Percentiles rank a stretch among this genome's conserved stretches.
These are phyloP conservation scores for Spodoptera exigua DNA, from an alignment of 2,888 invertebrate genomes.

Conservation along the genomic window DNA sequence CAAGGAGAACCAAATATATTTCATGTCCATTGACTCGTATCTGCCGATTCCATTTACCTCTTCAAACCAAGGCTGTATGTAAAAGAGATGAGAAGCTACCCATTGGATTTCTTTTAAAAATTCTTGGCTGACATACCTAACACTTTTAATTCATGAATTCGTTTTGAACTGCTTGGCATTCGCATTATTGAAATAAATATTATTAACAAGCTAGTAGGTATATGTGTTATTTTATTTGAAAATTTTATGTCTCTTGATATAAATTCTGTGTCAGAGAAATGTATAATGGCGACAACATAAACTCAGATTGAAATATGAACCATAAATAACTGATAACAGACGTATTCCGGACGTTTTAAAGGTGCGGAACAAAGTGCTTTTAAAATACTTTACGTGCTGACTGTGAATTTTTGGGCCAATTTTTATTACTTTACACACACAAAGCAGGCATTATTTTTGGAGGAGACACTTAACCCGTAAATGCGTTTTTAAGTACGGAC, in stretches of 20 bases:
- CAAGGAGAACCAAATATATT: conserved; percentile 27
- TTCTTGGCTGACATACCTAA: conserved; percentile 18
- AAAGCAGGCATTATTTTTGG: conserved; percentile 5
- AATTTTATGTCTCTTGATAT: conserved; percentile 33
- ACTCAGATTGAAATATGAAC: conserved; percentile 22
- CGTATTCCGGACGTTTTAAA: not conserved
- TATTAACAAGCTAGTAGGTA: conserved; percentile 37
- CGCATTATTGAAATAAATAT: conserved; percentile 47
- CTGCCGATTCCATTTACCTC: conserved; percentile 6
- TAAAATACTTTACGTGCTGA: conserved; percentile 1
- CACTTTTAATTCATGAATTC: conserved; percentile 37
- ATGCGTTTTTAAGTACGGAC: conserved; percentile 31
- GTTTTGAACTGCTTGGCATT: conserved; percentile 31
- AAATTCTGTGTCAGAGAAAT: conserved; percentile 30
- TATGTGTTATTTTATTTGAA: conserved; percentile 18
- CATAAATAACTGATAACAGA: conserved; percentile 11
- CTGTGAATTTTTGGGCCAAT: not conserved
- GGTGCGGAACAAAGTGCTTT: not conserved
- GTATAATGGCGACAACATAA: conserved; percentile 20
- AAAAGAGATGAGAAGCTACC: conserved; percentile 9
- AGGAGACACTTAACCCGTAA: conserved; percentile 7
- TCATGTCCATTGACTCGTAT: conserved; percentile 31
- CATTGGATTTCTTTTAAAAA: conserved; percentile 15
- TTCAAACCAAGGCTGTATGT: conserved; percentile 15
- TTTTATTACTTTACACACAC: not conserved